Conservation (phyloP, 2,113 vertebrate genomes). For the Sula dactylatra region DNA sequence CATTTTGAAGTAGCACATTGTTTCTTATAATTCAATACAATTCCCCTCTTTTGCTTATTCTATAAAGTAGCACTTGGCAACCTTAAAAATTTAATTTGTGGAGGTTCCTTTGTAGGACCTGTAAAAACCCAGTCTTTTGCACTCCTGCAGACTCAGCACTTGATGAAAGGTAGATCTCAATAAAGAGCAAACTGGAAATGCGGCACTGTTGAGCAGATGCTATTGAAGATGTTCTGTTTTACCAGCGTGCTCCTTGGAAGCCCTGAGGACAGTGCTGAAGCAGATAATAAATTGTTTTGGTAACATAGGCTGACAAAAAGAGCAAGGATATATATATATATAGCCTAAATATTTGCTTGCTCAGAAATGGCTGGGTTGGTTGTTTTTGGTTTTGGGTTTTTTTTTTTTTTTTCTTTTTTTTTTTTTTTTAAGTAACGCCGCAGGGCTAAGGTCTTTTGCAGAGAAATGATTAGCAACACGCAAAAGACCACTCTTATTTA, state of each 20-base stretch:
- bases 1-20: neutral
- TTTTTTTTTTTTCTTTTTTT: neutral
- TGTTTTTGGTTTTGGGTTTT: too few species aligned
- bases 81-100: neutral
- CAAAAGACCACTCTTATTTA: neutral
- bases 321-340: neutral
- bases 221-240: neutral
- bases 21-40: neutral
- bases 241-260: conserved; percentile 7
- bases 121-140: neutral
- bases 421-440: neutral
- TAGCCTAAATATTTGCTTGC: neutral
- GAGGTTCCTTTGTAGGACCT: neutral
- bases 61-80: neutral
- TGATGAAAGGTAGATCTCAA: neutral
- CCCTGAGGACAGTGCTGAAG: neutral
- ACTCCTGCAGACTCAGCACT: neutral
- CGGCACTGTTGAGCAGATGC: neutral
- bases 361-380: neutral
- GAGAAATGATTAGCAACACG: neutral
- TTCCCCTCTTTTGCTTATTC: neutral
- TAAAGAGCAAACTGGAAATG: neutral
- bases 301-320: conserved; percentile 25
- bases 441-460: neutral
- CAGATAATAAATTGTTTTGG: neutral